Evolutionary conservation across 2,113 vertebrate genomes (phyloP), one percentile per base, ranked within the genome.

Genomic region (Psammodynastes pulverulentus): DNA sequence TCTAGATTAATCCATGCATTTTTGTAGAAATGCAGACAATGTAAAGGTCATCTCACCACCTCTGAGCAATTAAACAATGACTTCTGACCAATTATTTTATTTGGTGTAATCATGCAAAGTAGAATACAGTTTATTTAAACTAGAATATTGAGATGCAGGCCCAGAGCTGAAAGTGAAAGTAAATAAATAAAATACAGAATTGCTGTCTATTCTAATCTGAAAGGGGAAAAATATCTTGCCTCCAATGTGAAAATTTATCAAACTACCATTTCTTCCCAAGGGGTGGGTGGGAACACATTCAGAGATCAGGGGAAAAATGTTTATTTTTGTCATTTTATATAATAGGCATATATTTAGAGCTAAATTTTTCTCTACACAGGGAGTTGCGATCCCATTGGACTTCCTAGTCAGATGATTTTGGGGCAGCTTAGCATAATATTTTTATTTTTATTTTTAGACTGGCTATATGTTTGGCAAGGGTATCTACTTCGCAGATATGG

Each of bases 391-490:
- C n/a, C 84, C 53, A 67, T 34, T 12, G 87, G 43, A 91, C 6
- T 91, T 58, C 23, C 21, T 39, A 5, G 17, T 39, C 29, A 86
- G 12, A 34, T 9, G n/a, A 43, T 19, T 72, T 88, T 87, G n/a
- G 34, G 34, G 54, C 43, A 87, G 39, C 2, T 9, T 29, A 46
- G 12, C 9, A 9, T 21, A 23, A 53, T 24, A 49, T 19, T 24
- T 84, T 19, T 5, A 3, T 56, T 45, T 89, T 84, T 89, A 29
- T n/a, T 46, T 86, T 34, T 86, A 99, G 99, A 99, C 99, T 0
- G 99, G 99, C 95, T 99, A 99, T 97, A 99, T 99, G 99, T 99
- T 99, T 1, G 99, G 99, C 52, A 99, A 99, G 97, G 99, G 99
- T 92, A 98, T 99, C 96, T 99, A 99, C 96, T 99, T 99, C 94